Evolutionary conservation across 1,140 invertebrate species (phyloP).

Genomic region (Acromyrmex echinatior): DNA sequence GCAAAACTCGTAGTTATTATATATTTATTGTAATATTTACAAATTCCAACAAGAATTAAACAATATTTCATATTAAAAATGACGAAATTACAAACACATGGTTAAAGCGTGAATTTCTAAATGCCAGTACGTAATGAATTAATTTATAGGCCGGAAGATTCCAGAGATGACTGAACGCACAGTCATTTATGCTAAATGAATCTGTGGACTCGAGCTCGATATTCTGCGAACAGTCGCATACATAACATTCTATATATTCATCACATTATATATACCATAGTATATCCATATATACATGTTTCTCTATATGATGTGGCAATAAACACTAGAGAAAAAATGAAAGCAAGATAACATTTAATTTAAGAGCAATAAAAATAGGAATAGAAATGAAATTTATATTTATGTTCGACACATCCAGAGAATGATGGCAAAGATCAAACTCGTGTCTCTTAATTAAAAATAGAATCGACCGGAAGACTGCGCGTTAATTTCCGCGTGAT

Average conservation of each 20-base stretch:
- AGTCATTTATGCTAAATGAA: not conserved
- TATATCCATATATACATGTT: not conserved
- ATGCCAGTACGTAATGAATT: not conserved
- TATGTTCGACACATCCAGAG: not conserved
- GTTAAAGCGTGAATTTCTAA: slow-evolving; percentile 6
- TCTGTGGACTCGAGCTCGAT: not conserved
- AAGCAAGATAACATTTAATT: not conserved
- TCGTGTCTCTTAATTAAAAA: not conserved
- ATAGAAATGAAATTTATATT: not conserved
- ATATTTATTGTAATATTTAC: not conserved
- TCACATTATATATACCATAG: not conserved
- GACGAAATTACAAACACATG: not conserved
- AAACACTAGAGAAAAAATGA: not conserved
- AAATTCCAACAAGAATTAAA: not conserved
- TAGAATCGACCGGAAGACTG: not conserved
- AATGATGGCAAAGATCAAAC: not conserved
- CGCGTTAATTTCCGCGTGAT: slow-evolving; percentile 55
- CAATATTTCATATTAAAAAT: slow-evolving; percentile 40
- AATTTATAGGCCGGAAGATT: slow-evolving; percentile 1
- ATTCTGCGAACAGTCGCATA: not conserved
- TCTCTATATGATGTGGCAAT: not conserved
- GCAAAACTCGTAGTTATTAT: not conserved
- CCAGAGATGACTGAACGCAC: not conserved
- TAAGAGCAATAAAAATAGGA: not conserved
- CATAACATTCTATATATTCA: no score